phyloP scores from a whole-genome alignment of 2,888 invertebrate species.

The Branchellion lobata region DNA sequence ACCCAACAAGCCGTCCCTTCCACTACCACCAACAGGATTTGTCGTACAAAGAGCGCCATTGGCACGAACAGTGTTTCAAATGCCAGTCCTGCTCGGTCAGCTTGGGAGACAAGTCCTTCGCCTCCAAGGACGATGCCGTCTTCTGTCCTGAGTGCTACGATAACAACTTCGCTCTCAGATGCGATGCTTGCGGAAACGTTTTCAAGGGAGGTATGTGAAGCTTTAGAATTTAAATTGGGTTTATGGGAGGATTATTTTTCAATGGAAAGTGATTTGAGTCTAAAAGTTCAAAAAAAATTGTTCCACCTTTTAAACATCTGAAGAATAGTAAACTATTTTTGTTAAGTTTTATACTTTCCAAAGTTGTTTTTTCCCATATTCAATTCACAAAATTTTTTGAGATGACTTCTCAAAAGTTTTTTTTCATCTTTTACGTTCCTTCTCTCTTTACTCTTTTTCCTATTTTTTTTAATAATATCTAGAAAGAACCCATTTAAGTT shows the following conservation, averaged over 20 bases:
- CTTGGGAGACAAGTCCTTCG: slow-evolving; percentile 98
- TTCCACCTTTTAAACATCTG: too few relatives aligned
- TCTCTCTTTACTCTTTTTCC: not conserved
- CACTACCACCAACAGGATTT: slow-evolving; percentile 80
- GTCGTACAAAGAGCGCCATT: slow-evolving; percentile 51
- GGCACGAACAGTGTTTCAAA: slow-evolving; percentile 69
- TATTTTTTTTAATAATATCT: not conserved
- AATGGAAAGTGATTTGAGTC: too few relatives aligned
- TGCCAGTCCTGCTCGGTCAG: slow-evolving; percentile 97
- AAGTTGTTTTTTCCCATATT: too few relatives aligned
- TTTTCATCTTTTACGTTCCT: too few relatives aligned
- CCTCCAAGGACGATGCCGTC: slow-evolving; percentile 97
- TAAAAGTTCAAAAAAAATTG: too few relatives aligned
- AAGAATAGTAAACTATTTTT: too few relatives aligned
- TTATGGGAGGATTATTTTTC: too few relatives aligned
- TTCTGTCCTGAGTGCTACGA: slow-evolving; percentile 99
- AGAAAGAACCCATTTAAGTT: too few relatives aligned
- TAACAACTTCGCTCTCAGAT: slow-evolving; percentile 95
- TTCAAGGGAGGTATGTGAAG: slow-evolving; percentile 88
- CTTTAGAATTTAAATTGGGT: not conserved
- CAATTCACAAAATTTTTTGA: too few relatives aligned
- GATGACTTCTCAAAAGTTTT: too few relatives aligned
- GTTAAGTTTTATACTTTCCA: too few relatives aligned
- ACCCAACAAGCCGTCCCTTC: too few relatives aligned
- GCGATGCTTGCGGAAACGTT: slow-evolving; percentile 97